phyloP scores from a whole-genome alignment of 2,113 vertebrate species.

The Australoheros scitulus region DNA sequence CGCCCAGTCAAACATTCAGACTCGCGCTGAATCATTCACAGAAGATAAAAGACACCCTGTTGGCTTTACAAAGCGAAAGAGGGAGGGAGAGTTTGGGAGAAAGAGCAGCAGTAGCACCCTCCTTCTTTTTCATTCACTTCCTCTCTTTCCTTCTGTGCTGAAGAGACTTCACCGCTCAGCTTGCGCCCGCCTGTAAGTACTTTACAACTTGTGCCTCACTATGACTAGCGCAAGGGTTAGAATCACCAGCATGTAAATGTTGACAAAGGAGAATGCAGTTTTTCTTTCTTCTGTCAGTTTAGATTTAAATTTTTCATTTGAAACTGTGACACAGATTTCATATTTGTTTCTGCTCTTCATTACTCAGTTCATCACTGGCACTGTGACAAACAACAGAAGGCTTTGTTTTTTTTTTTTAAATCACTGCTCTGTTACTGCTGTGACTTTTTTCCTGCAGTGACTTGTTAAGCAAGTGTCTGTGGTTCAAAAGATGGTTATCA shows the following conservation, averaged over 20 bases:
- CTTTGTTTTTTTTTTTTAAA: not conserved
- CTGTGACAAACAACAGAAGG: not conserved
- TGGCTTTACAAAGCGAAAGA: conserved; percentile 54
- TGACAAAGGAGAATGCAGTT: not conserved
- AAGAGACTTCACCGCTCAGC: conserved; percentile 60
- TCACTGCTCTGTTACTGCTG: not conserved
- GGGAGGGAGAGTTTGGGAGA: conserved; percentile 44
- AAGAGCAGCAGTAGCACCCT: conserved; percentile 50
- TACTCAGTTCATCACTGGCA: not conserved
- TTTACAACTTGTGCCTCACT: conserved; percentile 28
- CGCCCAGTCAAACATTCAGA: conserved; percentile 59
- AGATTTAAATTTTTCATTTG: not conserved
- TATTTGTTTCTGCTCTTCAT: not conserved
- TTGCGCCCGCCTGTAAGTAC: conserved; percentile 70
- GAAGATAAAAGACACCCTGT: conserved; percentile 72
- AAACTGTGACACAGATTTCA: not conserved
- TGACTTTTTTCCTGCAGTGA: not conserved
- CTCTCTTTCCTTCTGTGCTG: conserved; percentile 48
- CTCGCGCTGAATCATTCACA: conserved; percentile 66
- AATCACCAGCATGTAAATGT: not conserved
- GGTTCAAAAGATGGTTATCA: conserved; percentile 31
- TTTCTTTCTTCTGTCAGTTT: not conserved
- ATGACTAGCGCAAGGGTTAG: not conserved
- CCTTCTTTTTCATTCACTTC: conserved; percentile 68
- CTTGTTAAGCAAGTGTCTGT: conserved; percentile 25